Percentiles rank a stretch among this genome's conserved stretches.
These are phyloP conservation scores for Boloria euphrosyne DNA, from an alignment of 2,888 invertebrate genomes.

Conservation along the genomic window DNA sequence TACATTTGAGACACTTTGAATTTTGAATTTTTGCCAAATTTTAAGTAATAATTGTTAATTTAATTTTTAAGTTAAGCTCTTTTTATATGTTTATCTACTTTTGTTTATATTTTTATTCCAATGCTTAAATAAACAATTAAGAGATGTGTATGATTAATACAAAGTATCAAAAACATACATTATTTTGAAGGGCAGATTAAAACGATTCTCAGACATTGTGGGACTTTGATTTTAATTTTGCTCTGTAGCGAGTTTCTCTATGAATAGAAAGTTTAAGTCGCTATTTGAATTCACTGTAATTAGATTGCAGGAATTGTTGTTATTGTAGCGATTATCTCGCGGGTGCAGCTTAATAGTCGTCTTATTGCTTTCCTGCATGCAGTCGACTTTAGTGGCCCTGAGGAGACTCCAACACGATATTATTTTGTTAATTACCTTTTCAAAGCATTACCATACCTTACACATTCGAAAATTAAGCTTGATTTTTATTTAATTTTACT, in stretches of 20 bases:
- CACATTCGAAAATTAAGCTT: not conserved
- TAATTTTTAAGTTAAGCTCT: no score
- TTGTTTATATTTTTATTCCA: no score
- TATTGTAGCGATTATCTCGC: conserved; percentile 62
- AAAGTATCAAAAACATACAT: no score
- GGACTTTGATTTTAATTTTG: conserved; percentile 6
- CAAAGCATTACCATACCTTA: conserved; percentile 40
- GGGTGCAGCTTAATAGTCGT: conserved; percentile 57
- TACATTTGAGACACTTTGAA: no score
- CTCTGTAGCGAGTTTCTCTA: conserved; percentile 14
- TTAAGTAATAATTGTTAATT: no score
- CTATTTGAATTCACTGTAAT: conserved; percentile 56
- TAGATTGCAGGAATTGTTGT: conserved; percentile 69
- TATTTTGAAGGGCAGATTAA: not conserved
- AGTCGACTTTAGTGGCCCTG: conserved; percentile 43
- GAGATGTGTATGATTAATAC: no score
- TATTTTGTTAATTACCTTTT: conserved; percentile 49
- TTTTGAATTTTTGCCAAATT: no score
- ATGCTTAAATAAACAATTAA: no score
- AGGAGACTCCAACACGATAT: conserved; percentile 46
- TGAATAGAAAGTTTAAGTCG: conserved; percentile 27
- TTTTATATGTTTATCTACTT: no score
- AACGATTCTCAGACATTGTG: not conserved
- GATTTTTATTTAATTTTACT: not conserved
- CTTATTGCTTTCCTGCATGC: conserved; percentile 55